Evolutionary conservation across 2,113 vertebrate genomes (phyloP).

Genomic region (Phrynocephalus versicolor): DNA sequence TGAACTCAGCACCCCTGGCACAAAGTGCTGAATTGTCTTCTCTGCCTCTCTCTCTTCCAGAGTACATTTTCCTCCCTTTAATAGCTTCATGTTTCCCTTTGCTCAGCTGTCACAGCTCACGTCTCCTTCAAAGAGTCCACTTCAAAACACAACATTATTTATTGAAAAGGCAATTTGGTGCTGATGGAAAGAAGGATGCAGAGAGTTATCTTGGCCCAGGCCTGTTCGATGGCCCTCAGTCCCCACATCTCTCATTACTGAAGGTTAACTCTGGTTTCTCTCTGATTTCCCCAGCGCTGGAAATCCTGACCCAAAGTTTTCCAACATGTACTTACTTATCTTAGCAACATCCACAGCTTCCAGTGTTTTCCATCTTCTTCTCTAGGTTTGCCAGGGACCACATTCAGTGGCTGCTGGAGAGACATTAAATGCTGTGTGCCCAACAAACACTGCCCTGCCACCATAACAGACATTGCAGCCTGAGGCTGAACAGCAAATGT

Average conservation of each 20-base stretch:
- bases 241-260: neutral
- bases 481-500: neutral
- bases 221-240: neutral
- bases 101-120: constrained; percentile 26
- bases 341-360: neutral
- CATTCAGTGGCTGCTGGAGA: neutral
- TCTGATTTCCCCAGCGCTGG: neutral
- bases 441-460: neutral
- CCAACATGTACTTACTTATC: too few species aligned
- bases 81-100: constrained; percentile 30
- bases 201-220: neutral
- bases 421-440: neutral
- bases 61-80: constrained; percentile 14
- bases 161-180: constrained; percentile 27
- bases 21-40: constrained; percentile 16
- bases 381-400: neutral
- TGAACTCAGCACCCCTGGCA: constrained; percentile 22
- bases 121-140: constrained; percentile 22
- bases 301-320: neutral
- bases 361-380: neutral
- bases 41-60: neutral
- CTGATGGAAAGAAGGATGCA: neutral
- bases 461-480: neutral
- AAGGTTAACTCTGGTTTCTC: neutral
- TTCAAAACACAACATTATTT: constrained; percentile 23